These are phyloP conservation scores for Wiebesia pumilae DNA, from an alignment of 1,140 invertebrate genomes.

Conservation along the genomic window DNA sequence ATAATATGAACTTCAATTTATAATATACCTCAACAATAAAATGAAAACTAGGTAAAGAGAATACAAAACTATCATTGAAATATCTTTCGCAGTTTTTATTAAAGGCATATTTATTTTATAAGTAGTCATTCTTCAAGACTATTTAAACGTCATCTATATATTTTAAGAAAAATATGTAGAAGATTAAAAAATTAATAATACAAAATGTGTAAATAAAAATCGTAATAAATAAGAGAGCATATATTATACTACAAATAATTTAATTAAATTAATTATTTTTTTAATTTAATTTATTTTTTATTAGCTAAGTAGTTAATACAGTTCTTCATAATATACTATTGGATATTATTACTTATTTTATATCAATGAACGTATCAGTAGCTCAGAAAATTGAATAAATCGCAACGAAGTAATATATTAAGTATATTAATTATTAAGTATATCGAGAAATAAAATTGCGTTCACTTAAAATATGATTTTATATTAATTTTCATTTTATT, in stretches of 20 bases:
- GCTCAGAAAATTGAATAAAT: constrained; percentile 3
- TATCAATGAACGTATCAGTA: constrained; percentile 25
- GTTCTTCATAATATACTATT: not conserved
- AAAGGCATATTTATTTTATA: not conserved
- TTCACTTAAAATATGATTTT: not conserved
- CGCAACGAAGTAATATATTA: constrained; percentile 9
- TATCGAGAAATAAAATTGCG: not conserved
- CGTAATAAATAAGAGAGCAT: too few relatives aligned
- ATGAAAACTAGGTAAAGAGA: not conserved
- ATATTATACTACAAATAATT: not conserved
- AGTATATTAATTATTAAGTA: constrained; percentile 5
- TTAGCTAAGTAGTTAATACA: not conserved
- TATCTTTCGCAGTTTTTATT: not conserved
- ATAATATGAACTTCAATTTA: not conserved
- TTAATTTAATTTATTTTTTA: not conserved
- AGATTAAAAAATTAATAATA: too few relatives aligned
- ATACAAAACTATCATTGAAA: not conserved
- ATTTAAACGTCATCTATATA: not conserved
- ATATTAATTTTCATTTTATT: not conserved
- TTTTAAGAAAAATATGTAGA: not conserved
- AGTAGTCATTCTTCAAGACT: not conserved
- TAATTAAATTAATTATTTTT: not conserved
- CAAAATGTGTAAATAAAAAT: too few relatives aligned
- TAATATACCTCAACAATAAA: not conserved
- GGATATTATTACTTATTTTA: constrained; percentile 28